Evolutionary conservation across 2,113 vertebrate species (phyloP).

Genomic region (Coregonus clupeaformis): DNA sequence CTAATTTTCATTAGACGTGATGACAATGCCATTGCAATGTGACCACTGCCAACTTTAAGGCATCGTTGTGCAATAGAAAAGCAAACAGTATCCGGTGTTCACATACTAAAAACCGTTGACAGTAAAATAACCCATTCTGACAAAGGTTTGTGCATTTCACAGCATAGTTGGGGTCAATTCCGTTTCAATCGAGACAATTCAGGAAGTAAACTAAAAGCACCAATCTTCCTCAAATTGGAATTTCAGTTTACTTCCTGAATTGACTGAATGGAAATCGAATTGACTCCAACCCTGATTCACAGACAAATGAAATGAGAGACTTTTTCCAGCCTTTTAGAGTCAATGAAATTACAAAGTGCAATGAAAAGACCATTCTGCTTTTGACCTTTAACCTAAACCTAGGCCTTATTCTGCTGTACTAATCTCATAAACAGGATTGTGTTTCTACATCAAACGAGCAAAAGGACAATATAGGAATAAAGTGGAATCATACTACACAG

Average conservation of each 20-base stretch:
- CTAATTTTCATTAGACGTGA: no score
- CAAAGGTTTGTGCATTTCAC: neutral
- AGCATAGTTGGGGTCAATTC: neutral
- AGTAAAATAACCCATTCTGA: neutral
- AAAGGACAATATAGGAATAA: no score
- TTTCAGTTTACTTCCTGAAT: no score
- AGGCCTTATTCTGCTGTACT: slow-evolving; percentile 16
- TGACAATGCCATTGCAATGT: neutral
- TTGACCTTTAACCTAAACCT: neutral
- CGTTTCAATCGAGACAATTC: neutral
- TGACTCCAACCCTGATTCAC: neutral
- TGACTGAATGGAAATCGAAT: neutral
- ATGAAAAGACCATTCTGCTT: neutral
- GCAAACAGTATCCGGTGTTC: neutral
- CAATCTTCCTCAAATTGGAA: no score
- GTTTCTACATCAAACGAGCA: no score
- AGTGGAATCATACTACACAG: no score
- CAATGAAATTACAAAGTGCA: neutral
- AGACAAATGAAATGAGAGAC: neutral
- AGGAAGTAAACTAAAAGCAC: neutral
- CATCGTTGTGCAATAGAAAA: neutral
- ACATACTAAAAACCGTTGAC: neutral
- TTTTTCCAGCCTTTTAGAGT: neutral
- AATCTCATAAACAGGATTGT: slow-evolving; percentile 21
- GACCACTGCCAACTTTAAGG: neutral